Base-by-base conservation (phyloP, 2,113 vertebrate species). In the Carollia perspicillata region DNA sequence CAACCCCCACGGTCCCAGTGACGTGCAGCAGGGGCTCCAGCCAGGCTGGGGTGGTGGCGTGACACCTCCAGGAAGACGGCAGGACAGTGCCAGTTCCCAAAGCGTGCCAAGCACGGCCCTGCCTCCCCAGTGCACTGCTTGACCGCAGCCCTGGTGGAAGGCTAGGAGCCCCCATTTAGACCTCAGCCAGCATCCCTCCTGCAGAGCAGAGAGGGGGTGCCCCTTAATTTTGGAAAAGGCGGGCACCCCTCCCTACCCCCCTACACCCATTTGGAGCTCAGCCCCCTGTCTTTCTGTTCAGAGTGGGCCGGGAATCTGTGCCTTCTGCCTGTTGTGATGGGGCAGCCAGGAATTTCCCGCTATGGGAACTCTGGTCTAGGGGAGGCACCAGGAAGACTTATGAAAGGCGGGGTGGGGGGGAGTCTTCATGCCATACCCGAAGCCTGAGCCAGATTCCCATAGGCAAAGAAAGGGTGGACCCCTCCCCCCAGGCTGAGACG, bases 261-360 rank as follows among this genome's bases (percentile, higher is more conserved):
- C 14, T 35, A 17, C 22, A 8, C 11, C n/a, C 42, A n/a, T 33
- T 37, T 6, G 10, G n/a, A 66, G 6, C 33, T 33, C 33, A 10
- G 33, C 11, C 47, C 30, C 37, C 86, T 17, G 12, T 28, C 8
- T 17, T 3, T 35, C 40, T 5, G 65, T 35, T 35, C 14, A 33
- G 2, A 3, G 18, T 11, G 12, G 12, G 42, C 28, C 0, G 8
- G 26, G 49, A 6, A 26, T 23, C 14, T 28, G 9, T 5, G 12
- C 12, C 53, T 35, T 53, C 30, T 7, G 12, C 37, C 26, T 0
- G 3, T 14, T 3, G 2, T 20, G 16, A 4, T 0, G 13, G 47
- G 44, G 30, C 33, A 23, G 58, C 20, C 33, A 9, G 44, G 47
- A 12, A 8, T 8, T 30, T 58, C 80, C 66, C 28, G 23, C 92